Base-by-base conservation (phyloP, 2,888 invertebrate species). In the Anorthoa munda region DNA sequence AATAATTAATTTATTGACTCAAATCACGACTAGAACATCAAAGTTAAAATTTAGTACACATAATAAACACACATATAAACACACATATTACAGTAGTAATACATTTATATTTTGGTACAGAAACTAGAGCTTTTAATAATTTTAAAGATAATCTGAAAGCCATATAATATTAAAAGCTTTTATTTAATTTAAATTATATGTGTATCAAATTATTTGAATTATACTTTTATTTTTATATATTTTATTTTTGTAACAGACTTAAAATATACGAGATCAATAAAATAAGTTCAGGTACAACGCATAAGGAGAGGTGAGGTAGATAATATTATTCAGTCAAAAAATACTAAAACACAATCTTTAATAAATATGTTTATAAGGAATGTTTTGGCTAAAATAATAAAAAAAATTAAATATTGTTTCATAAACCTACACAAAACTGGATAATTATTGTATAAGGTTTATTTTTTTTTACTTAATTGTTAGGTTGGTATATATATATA, bases 21-120 rank as follows among this genome's bases (percentile, higher is more conserved):
- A 26, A 21, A 50, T 2, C 1, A 72, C 51, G 60, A 79, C 79
- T 77, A 72, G 65, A 72, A 61, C 21, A 66, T 50, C 31, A 21
- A 61, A 50, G 2, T 59, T 39, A 39, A 61, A 61, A n/a, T 9
- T 51, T 45, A 26, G 45, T 50, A 18, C 12, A 77, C n/a, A 48
- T 12, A 15, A 26, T 21, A 18, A 56, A 51, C 21, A 77, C 45
- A 69, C 18, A 66, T 5, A n/a, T n/a, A 21, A 13, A 46, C 9
- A 69, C 5, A 18, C 45, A 5, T 59, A 39, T n/a, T 17, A 55
- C 5, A 55, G 13, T 21, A 45, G 15, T 59, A 59, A 60, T 15
- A 21, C 1, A 26, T 70, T 21, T 55, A 53, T 45, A n/a, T 17
- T 68, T 68, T 53, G 13, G 26, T 9, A 26, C 2, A n/a, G 3